Base-by-base conservation (phyloP, 1,140 invertebrate genomes). In the Holotrichia oblita region DNA sequence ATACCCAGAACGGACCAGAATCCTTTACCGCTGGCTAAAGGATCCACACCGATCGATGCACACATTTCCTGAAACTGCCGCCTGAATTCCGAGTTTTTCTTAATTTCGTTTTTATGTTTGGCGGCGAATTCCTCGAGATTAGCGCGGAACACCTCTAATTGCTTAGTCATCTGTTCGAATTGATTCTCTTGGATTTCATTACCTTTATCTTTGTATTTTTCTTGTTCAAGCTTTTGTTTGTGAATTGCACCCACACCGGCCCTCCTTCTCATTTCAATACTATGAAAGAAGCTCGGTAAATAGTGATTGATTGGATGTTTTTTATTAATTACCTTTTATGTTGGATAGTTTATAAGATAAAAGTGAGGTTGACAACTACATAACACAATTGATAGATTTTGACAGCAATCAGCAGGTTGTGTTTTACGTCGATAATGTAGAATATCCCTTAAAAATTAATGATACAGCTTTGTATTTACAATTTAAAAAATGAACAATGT, bases 1-100 rank as follows among this genome's bases (percentile, higher is more conserved):
- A 99, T 97, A 22, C 98, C 98, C 78, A 99, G 88, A 77, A 99
- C 94, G 4, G 98, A 97, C 98, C 99, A 99, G 87, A 99, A 99
- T 9, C 98, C 94, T 90, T 96, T 98, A 78, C 96, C 94, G 0
- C 95, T 99, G 9, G 98, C 97, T 44, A 99, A 88, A 0, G 99
- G 99, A 89, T 99, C 99, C 0, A 99, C 99, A 0, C 99, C 99
- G 80, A 99, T 99, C 0, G 96, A 96, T 0, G 98, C 96, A 89
- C 99, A 99, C 98, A 99, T 99, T 87, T 99, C 96, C 85, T 99
- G 98, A 87, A 99, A 99, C 85, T 99, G 97, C 73, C 93, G 89
- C 72, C 98, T 90, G 86, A 99, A 99, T 81, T 96, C 93, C 0
- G 97, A 91, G 87, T 99, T 97, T 86, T 97, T 98, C 80, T 93